Evolutionary conservation across 2,113 vertebrate genomes (phyloP).

Genomic region (Heptranchias perlo): DNA sequence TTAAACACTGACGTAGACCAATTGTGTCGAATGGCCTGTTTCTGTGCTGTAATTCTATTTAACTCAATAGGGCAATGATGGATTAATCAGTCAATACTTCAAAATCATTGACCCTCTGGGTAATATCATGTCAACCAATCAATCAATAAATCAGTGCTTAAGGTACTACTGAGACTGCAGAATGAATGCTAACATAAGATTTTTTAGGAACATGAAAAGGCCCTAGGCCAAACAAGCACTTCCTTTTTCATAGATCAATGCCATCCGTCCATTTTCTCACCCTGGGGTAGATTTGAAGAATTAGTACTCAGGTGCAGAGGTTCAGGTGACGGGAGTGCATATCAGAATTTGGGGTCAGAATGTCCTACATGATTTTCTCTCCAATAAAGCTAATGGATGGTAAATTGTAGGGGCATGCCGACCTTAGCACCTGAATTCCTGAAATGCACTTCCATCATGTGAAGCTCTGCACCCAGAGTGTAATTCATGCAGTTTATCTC

Average conservation of each 20-base stretch:
- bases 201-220: conserved; percentile 23
- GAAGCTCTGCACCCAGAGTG: not conserved
- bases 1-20: not conserved
- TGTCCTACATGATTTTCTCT: not conserved
- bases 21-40: not conserved
- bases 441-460: not conserved
- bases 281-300: not conserved
- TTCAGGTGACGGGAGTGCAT: not conserved
- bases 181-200: conserved; percentile 21
- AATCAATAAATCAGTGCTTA: conserved; percentile 30
- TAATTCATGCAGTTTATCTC: not conserved
- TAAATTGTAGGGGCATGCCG: not conserved
- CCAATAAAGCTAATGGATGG: not conserved
- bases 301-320: not conserved
- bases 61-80: conserved; percentile 8
- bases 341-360: not conserved
- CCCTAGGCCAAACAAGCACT: not conserved
- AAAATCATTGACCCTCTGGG: conserved; percentile 25
- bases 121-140: conserved; percentile 10
- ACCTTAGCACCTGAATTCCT: not conserved
- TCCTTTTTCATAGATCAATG: conserved; percentile 6
- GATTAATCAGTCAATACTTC: conserved; percentile 33
- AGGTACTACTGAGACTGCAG: not conserved
- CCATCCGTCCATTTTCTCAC: conserved; percentile 9
- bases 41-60: conserved; percentile 2